phyloP scores from a whole-genome alignment of 2,797 vertebrate genomes.

The Chanos chanos region DNA sequence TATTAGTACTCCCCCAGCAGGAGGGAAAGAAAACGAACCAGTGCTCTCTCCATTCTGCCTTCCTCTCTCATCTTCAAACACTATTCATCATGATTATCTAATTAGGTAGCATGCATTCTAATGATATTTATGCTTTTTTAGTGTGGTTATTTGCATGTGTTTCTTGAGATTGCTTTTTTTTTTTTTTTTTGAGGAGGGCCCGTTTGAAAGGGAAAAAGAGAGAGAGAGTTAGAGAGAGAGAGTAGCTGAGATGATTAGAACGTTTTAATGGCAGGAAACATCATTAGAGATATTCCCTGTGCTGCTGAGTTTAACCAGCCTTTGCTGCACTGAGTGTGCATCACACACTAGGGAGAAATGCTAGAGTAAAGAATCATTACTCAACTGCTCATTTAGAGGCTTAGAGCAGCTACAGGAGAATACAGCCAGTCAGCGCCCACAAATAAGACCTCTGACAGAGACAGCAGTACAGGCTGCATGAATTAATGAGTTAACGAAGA shows the following conservation, averaged over 20 bases:
- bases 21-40: conserved; percentile 64
- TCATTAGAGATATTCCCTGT: conserved; percentile 64
- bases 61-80: conserved; percentile 52
- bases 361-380: conserved; percentile 67
- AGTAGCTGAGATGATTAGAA: conserved; percentile 51
- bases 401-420: conserved; percentile 14
- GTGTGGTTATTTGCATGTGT: conserved; percentile 72
- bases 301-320: conserved; percentile 66
- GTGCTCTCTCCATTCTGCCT: conserved; percentile 52
- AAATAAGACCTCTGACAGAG: no score
- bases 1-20: conserved; percentile 74
- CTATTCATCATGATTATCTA: conserved; percentile 69
- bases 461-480: no score
- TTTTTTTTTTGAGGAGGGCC: conserved; percentile 61
- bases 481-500: no score
- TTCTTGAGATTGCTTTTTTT: conserved; percentile 63
- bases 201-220: conserved; percentile 50
- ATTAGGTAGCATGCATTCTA: conserved; percentile 72
- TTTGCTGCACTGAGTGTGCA: conserved; percentile 44
- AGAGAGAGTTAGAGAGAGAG: conserved; percentile 53
- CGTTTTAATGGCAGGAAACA: conserved; percentile 56
- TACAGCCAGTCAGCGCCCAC: conserved; percentile 25
- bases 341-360: conserved; percentile 60
- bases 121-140: conserved; percentile 74
- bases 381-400: conserved; percentile 51